Percentiles rank a stretch among this genome's conserved stretches.
These are phyloP conservation scores for Ctenosaura bakeri DNA, from an alignment of 2,797 vertebrate genomes.

Conservation along the genomic window DNA sequence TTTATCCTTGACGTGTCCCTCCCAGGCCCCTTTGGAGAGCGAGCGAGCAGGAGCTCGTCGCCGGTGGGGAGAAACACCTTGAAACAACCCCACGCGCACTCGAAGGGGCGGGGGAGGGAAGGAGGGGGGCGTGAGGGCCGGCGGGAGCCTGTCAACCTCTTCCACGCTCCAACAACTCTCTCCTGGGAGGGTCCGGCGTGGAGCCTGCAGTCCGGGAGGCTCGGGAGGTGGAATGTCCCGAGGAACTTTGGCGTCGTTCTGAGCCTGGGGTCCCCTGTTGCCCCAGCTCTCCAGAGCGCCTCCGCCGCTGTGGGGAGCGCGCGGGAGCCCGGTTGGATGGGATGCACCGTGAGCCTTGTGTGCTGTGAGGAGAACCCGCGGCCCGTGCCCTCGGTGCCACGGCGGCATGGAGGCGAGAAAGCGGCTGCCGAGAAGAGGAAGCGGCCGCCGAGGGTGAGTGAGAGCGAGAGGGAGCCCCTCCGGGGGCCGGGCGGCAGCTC, in stretches of 20 bases:
- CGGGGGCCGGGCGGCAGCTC: not conserved
- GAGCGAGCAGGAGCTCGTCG: not conserved
- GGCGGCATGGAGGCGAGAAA: not conserved
- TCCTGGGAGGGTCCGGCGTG: not conserved
- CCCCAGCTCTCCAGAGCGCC: not conserved
- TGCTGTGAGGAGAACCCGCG: conserved; percentile 87
- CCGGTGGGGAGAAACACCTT: not conserved
- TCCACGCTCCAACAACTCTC: not conserved
- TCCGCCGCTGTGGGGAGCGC: not conserved
- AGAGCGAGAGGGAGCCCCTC: not conserved
- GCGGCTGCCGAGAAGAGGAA: not conserved
- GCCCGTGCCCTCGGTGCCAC: not conserved
- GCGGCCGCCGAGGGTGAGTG: not conserved
- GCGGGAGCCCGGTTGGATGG: conserved; percentile 25
- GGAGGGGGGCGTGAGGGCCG: not conserved
- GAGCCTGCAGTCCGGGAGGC: conserved; percentile 2
- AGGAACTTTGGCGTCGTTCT: too few species aligned
- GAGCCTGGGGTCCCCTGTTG: too few species aligned
- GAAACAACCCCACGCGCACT: not conserved
- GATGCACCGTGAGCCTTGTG: conserved; percentile 88
- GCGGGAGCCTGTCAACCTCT: not conserved
- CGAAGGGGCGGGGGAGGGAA: not conserved
- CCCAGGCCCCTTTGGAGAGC: not conserved
- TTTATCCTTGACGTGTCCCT: not conserved
- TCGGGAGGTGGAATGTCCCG: not conserved